These are phyloP conservation scores for Meghimatium bilineatum DNA, from an alignment of 2,888 invertebrate genomes.

Conservation along the genomic window DNA sequence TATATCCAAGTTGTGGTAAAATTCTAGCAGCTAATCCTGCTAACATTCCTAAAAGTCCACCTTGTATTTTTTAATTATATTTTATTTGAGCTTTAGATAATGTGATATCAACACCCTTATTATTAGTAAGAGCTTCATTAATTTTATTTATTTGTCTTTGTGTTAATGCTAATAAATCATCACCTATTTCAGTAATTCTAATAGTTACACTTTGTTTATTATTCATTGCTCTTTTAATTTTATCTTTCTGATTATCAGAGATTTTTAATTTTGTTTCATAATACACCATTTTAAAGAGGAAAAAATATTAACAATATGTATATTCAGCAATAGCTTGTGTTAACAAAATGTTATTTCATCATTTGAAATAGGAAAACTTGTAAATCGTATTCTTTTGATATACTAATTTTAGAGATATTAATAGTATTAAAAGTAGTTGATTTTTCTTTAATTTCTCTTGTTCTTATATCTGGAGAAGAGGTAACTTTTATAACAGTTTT, in stretches of 20 bases:
- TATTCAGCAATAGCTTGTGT: background rate
- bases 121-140: conserved; percentile 40
- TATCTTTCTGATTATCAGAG: conserved; percentile 18
- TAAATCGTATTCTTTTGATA: conserved; percentile 17
- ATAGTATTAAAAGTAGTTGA: conserved; percentile 10
- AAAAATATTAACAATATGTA: no score
- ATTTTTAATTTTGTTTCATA: conserved; percentile 5
- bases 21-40: conserved; percentile 29
- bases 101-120: conserved; percentile 48
- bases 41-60: conserved; percentile 50
- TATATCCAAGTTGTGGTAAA: conserved; percentile 44
- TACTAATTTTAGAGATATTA: conserved; percentile 3
- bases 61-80: conserved; percentile 46
- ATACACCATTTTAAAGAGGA: background rate
- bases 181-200: conserved; percentile 41
- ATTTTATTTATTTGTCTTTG: conserved; percentile 48
- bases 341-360: conserved; percentile 12
- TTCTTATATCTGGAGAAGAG: background rate
- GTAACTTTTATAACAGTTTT: conserved; percentile 1
- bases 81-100: conserved; percentile 45
- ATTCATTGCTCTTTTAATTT: conserved; percentile 17
- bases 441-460: conserved; percentile 9
- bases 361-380: conserved; percentile 19
- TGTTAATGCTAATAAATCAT: conserved; percentile 44
- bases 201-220: conserved; percentile 27